These are phyloP conservation scores for Magallana nippona DNA, from an alignment of 2,888 invertebrate genomes.

Conservation along the genomic window DNA sequence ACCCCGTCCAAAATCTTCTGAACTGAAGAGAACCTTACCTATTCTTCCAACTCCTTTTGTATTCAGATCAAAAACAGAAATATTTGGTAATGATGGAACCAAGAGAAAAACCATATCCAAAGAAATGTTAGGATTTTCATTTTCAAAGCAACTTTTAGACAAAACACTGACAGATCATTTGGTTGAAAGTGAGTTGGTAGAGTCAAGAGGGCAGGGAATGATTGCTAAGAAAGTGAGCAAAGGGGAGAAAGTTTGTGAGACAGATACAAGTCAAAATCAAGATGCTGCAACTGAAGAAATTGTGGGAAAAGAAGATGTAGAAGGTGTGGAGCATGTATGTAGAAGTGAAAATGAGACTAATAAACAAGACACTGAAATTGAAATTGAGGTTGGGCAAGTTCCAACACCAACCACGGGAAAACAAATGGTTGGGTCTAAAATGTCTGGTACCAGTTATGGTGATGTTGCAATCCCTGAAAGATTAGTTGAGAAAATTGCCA, in stretches of 20 bases:
- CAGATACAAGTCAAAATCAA: not conserved
- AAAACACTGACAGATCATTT: no score
- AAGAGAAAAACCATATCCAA: not conserved
- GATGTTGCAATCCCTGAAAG: not conserved
- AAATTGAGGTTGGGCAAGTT: not conserved
- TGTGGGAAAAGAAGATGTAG: not conserved
- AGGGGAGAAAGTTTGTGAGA: not conserved
- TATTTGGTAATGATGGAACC: not conserved
- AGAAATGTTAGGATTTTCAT: conserved; percentile 3
- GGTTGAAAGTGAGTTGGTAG: not conserved
- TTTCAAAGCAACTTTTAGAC: not conserved
- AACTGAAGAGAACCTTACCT: conserved; percentile 18
- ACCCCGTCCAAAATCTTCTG: conserved; percentile 5
- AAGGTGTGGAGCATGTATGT: not conserved
- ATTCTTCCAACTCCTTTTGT: conserved; percentile 15
- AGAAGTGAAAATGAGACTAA: not conserved
- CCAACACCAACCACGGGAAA: not conserved
- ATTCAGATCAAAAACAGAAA: conserved; percentile 25
- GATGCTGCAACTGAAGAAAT: not conserved
- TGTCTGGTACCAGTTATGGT: not conserved
- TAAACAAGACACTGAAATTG: not conserved
- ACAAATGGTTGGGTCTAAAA: not conserved
- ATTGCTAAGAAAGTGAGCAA: not conserved
- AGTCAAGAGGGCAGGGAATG: not conserved
- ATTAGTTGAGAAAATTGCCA: not conserved